These are phyloP conservation scores for Macrostomum lignano DNA, from an alignment of 1,140 invertebrate genomes.

Conservation along the genomic window DNA sequence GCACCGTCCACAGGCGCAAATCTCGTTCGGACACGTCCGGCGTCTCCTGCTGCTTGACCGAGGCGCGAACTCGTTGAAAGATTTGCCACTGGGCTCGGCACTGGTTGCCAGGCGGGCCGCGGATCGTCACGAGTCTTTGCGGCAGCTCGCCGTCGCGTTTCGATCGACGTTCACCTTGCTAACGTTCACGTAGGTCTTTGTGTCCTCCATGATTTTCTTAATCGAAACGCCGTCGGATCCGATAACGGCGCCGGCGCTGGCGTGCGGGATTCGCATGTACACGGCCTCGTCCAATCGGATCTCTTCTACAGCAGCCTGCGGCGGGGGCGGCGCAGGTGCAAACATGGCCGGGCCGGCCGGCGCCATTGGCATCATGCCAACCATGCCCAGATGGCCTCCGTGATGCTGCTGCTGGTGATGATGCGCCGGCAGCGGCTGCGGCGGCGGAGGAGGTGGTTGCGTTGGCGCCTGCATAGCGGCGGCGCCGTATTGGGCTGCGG, in stretches of 20 bases:
- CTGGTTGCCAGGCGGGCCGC: background rate
- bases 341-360: slow-evolving; percentile 8
- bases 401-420: no score
- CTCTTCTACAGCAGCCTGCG: slow-evolving; percentile 1
- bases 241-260: slow-evolving; percentile 46
- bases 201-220: slow-evolving; percentile 79
- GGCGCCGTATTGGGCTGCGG: no score
- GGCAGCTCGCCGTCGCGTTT: background rate
- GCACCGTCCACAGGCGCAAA: background rate
- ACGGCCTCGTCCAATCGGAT: background rate
- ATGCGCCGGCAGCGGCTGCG: no score
- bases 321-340: slow-evolving; percentile 7
- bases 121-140: background rate
- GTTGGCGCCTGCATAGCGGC: no score
- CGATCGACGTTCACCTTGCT: background rate
- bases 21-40: no score
- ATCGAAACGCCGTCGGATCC: slow-evolving; percentile 66
- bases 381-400: no score
- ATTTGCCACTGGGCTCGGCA: background rate
- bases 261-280: slow-evolving; percentile 1
- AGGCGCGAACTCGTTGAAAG: background rate
- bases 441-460: no score
- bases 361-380: no score
- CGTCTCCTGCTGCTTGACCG: background rate
- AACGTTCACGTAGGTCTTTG: slow-evolving; percentile 35